Evolutionary conservation across 53 echinoderm and acorn worm genomes (phyloP), one percentile per base, ranked within the genome.

Genomic region (Paracentrotus lividus): DNA sequence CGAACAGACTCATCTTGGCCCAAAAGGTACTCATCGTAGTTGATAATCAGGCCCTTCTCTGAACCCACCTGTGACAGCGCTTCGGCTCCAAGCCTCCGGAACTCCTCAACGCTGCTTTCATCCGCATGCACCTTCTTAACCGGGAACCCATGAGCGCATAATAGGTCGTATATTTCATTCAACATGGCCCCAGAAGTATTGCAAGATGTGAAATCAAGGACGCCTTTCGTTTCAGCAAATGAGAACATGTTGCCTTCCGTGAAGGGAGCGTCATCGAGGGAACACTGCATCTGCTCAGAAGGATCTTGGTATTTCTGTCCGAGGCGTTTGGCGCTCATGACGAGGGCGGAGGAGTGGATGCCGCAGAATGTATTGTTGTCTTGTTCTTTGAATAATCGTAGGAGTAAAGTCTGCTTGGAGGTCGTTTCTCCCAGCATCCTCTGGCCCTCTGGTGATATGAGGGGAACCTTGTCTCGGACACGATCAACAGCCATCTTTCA

Each of bases 321-420:
- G 6, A 96, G 77, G 40, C 61, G 86, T 8, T 77, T 90, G 36
- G 95, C 97, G 64, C 95, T 95, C 93, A 97, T 94, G 38, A 95
- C 51, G 21, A 96, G 64, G 29, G 94, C 94, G 44, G 94, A 86
- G 51, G 94, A 94, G 21, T 93, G 93, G 32, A 95, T 91, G 20
- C 95, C 97, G 77, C 97, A 95, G 90, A 93, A 97, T 7, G 94
- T 84, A 49, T 93, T 92, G 78, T 97, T 94, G 26, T 87, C 58
- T 61, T 95, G 94, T 44, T 97, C 94, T 38, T 94, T 88, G 94
- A 96, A 96, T 43, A 96, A 56, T 8, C 92, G 85, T 51, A 94
- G 86, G 14, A 96, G 61, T 10, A 96, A 57, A 0, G 90, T 93
- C 59, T 96, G 95, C 8, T 58, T 49, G 51, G 85, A 49, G 2